Conservation (phyloP, 2,113 vertebrate genomes). For the Martes martes region DNA sequence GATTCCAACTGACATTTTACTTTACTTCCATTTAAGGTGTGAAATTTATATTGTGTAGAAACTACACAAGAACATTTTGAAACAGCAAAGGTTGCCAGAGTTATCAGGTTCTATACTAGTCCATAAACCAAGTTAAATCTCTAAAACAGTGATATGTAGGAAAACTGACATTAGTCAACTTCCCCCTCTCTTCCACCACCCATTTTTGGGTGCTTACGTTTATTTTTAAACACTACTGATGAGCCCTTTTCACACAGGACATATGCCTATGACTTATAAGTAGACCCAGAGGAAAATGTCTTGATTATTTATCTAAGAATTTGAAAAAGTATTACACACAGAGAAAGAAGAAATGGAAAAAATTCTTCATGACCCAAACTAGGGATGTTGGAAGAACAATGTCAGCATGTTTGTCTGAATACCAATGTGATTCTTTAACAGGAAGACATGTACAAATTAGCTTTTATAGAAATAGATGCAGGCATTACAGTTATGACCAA, state of each 20-base stretch:
- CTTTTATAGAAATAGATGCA: neutral
- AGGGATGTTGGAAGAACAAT: neutral
- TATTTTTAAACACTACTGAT: neutral
- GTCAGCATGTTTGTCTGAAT: neutral
- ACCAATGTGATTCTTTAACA: neutral
- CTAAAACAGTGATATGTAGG: neutral
- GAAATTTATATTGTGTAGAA: neutral
- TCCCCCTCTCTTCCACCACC: neutral
- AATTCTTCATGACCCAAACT: neutral
- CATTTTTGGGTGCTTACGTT: neutral
- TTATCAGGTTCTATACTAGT: neutral
- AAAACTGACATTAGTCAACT: neutral
- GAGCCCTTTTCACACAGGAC: neutral
- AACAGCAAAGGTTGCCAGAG: constrained; percentile 7
- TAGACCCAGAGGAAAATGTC: neutral
- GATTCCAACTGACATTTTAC: neutral
- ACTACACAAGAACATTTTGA: neutral
- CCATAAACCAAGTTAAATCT: neutral
- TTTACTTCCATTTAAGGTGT: neutral
- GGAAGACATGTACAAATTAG: neutral
- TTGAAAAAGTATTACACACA: neutral
- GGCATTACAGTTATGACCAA: neutral
- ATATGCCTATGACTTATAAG: neutral
- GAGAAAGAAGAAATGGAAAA: constrained; percentile 16
- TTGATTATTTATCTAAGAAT: constrained; percentile 25